Percentiles rank a stretch among this genome's conserved stretches.
These are phyloP conservation scores for Clarias platycephalus DNA, from an alignment of 2,797 vertebrate genomes.

Conservation along the genomic window DNA sequence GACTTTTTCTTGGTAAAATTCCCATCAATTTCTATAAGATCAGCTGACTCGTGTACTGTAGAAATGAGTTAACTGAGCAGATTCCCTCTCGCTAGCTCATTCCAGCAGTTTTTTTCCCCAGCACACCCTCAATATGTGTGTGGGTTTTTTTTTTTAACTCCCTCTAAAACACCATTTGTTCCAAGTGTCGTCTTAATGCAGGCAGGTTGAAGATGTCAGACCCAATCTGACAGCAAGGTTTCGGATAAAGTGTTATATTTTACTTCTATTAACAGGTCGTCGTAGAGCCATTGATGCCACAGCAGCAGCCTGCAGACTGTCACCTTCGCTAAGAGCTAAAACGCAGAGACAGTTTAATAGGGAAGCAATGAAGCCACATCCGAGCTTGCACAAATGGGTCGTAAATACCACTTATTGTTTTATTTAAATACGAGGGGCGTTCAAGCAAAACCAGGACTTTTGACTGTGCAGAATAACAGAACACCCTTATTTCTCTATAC, in stretches of 20 bases:
- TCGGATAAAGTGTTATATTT: constrained; percentile 77
- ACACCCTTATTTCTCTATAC: no score
- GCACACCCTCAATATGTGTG: constrained; percentile 32
- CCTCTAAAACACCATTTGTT: constrained; percentile 73
- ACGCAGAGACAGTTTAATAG: constrained; percentile 80
- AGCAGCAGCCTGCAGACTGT: constrained; percentile 69
- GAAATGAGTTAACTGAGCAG: background rate
- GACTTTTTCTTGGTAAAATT: background rate
- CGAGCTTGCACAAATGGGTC: constrained; percentile 70
- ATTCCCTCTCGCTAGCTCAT: background rate
- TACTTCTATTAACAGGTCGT: constrained; percentile 77
- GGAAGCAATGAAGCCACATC: constrained; percentile 69
- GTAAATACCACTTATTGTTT: constrained; percentile 79
- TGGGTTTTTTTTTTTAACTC: constrained; percentile 37
- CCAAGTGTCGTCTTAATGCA: constrained; percentile 74
- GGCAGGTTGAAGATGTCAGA: constrained; percentile 72
- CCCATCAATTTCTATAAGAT: background rate
- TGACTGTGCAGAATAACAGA: no score
- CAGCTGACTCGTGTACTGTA: background rate
- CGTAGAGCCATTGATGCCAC: constrained; percentile 74
- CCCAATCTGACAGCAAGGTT: constrained; percentile 79
- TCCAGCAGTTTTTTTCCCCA: background rate
- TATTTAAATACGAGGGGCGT: constrained; percentile 14
- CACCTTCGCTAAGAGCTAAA: constrained; percentile 77
- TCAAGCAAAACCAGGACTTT: no score